Evolutionary conservation across 2,113 vertebrate species (phyloP).

Genomic region (Syrrhaptes paradoxus): DNA sequence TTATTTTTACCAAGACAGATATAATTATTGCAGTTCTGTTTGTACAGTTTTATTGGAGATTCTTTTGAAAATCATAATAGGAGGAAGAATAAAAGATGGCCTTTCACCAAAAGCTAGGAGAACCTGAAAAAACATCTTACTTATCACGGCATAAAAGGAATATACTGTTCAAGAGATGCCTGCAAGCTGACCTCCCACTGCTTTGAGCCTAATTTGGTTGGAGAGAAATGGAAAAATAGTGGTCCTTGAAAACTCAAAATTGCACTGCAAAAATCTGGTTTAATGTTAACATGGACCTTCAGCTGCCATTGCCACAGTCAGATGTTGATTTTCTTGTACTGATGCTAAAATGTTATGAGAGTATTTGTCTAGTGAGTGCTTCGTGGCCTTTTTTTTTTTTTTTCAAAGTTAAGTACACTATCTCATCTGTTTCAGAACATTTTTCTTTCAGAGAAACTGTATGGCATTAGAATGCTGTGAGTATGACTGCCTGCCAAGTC

Average conservation of each 20-base stretch:
- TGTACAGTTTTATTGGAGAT: neutral
- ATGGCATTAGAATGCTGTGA: neutral
- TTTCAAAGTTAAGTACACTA: neutral
- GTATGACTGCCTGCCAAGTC: neutral
- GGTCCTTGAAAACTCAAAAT: neutral
- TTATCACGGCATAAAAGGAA: neutral
- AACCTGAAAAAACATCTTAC: neutral
- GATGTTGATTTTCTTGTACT: neutral
- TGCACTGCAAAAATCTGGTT: neutral
- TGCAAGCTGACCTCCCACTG: neutral
- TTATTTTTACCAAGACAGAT: neutral
- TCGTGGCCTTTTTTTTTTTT: neutral
- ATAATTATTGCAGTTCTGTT: neutral
- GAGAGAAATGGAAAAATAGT: neutral
- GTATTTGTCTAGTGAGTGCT: neutral
- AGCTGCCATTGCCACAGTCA: neutral
- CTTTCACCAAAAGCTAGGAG: neutral
- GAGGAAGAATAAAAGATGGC: neutral
- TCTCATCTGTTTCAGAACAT: conserved; percentile 16
- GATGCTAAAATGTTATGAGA: neutral
- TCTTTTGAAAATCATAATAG: neutral
- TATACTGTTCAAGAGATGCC: neutral
- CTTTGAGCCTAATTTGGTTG: neutral
- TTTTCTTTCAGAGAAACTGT: neutral
- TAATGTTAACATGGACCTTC: neutral